These are phyloP conservation scores for Zapornia atra DNA, from an alignment of 2,113 vertebrate genomes.

Conservation along the genomic window DNA sequence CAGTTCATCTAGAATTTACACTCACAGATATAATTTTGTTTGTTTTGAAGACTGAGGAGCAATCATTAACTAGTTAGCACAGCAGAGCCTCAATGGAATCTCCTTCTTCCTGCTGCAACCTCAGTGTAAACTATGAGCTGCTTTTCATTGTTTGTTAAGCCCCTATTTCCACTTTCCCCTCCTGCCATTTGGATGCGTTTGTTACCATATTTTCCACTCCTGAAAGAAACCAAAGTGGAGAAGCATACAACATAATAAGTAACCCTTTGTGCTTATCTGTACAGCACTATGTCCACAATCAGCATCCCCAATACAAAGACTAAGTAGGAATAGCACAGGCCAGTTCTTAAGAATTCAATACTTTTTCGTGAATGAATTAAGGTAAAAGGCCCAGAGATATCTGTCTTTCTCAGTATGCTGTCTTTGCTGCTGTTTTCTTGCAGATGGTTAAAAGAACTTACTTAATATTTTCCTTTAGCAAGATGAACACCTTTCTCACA, in stretches of 20 bases:
- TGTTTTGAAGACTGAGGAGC: conserved; percentile 31
- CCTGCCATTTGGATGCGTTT: not conserved
- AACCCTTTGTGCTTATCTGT: not conserved
- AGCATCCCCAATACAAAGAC: not conserved
- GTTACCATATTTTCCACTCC: not conserved
- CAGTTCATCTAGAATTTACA: conserved; percentile 27
- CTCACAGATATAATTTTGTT: conserved; percentile 7
- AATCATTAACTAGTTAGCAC: not conserved
- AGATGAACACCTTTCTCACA: not conserved
- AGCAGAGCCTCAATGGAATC: conserved; percentile 1
- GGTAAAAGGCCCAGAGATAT: not conserved
- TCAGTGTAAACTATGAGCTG: conserved; percentile 29
- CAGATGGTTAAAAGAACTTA: not conserved
- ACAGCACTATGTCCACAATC: not conserved
- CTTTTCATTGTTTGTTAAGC: conserved; percentile 48
- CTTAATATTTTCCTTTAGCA: not conserved
- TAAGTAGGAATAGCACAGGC: not conserved
- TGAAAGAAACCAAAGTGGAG: not conserved
- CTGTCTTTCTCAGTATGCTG: not conserved
- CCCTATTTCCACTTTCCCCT: conserved; percentile 18
- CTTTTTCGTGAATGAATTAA: not conserved
- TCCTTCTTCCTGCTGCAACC: conserved; percentile 27
- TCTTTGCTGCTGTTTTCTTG: not conserved
- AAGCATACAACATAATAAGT: not conserved
- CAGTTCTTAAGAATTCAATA: not conserved